Evolutionary conservation across 2,888 invertebrate genomes (phyloP).

Genomic region (Notocelia uddmanniana): DNA sequence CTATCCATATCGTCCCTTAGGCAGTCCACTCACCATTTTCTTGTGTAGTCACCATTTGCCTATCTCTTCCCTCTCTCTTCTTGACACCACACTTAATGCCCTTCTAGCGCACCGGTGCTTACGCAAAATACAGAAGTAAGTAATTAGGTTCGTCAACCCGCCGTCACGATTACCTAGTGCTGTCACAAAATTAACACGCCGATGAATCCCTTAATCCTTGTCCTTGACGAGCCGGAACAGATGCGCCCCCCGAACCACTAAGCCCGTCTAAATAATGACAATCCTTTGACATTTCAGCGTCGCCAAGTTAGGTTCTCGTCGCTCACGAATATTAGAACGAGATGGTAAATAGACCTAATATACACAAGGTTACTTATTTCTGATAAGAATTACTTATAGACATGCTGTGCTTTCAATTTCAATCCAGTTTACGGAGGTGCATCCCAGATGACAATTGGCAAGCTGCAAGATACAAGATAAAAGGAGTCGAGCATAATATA

Average conservation of each 20-base stretch:
- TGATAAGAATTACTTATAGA: background rate
- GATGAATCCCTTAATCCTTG: conserved; percentile 38
- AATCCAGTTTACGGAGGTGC: background rate
- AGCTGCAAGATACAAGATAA: background rate
- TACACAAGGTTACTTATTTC: background rate
- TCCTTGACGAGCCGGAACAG: conserved; percentile 38
- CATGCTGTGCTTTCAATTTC: background rate
- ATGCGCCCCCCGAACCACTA: conserved; percentile 38
- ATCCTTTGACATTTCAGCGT: conserved; percentile 43
- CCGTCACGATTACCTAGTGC: conserved; percentile 27
- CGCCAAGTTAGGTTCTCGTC: conserved; percentile 14
- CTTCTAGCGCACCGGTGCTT: too few species aligned
- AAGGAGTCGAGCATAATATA: background rate
- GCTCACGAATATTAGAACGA: conserved; percentile 21
- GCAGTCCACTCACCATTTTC: too few species aligned
- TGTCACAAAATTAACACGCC: conserved; percentile 40
- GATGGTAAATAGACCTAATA: background rate
- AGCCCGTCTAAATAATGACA: conserved; percentile 41
- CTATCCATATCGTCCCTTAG: too few species aligned
- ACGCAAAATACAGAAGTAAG: conserved; percentile 2
- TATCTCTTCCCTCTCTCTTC: too few species aligned
- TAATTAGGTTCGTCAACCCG: conserved; percentile 13
- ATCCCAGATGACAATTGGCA: background rate
- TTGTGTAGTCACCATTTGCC: too few species aligned
- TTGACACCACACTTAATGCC: too few species aligned